Conservation (phyloP, 2,888 invertebrate species). For the Thymelicus lineola region DNA sequence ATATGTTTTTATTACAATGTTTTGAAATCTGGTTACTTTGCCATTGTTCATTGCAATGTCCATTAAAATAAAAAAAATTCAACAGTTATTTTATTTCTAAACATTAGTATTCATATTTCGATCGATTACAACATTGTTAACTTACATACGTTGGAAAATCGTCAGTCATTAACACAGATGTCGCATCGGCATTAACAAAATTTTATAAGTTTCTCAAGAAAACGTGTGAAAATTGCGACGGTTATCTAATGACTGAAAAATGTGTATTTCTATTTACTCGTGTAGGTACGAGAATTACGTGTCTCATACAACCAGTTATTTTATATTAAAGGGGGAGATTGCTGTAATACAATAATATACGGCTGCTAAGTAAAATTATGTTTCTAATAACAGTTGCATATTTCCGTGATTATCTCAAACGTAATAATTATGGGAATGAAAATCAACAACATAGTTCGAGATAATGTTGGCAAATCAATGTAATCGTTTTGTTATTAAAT, state of each 20-base stretch:
- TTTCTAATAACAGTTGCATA: constrained; percentile 27
- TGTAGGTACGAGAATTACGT: constrained; percentile 2
- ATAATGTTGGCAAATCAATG: constrained; percentile 6
- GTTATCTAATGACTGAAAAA: constrained; percentile 4
- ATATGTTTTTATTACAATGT: no score
- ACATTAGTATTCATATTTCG: no score
- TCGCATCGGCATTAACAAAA: neutral
- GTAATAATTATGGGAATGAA: constrained; percentile 19
- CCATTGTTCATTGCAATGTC: no score
- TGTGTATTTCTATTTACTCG: constrained; percentile 1
- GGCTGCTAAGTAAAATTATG: constrained; percentile 22
- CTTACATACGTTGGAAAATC: no score
- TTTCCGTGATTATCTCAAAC: constrained; percentile 30
- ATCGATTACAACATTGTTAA: no score
- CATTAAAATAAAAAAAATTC: no score
- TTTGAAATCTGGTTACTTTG: no score
- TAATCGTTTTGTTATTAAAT: constrained; percentile 5
- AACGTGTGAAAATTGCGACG: neutral
- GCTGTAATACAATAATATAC: constrained; percentile 14
- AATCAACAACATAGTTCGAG: neutral
- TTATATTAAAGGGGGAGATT: constrained; percentile 30
- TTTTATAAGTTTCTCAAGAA: neutral
- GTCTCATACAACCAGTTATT: constrained; percentile 27
- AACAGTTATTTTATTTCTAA: no score
- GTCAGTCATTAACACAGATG: no score